Conservation (phyloP, 2,888 invertebrate species). For the Euzetes globulus region DNA sequence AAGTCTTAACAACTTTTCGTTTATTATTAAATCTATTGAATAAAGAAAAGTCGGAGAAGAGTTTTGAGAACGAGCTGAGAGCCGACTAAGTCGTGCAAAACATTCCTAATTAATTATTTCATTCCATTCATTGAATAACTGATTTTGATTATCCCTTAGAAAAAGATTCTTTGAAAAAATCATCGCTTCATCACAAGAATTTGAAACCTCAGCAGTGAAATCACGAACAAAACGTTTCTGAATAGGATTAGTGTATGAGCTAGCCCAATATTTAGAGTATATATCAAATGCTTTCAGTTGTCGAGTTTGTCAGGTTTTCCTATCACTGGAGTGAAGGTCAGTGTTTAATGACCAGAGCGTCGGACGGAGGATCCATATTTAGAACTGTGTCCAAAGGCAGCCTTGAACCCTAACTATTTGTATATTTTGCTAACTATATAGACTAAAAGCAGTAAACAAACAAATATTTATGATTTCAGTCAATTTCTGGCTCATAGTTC, state of each 20-base stretch:
- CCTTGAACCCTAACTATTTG: constrained; percentile 26
- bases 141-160: not conserved
- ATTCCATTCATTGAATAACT: not conserved
- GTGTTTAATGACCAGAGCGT: not conserved
- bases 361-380: not conserved
- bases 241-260: too few species aligned
- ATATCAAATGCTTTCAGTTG: too few species aligned
- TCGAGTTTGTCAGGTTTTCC: not conserved
- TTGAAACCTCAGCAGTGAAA: not conserved
- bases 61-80: not conserved
- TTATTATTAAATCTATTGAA: constrained; percentile 4
- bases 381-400: not conserved
- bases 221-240: too few species aligned
- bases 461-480: constrained; percentile 18
- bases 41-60: not conserved
- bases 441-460: constrained; percentile 5
- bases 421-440: constrained; percentile 25
- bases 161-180: not conserved
- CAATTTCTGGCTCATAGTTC: constrained; percentile 11
- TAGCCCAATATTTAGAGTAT: too few species aligned
- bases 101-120: constrained; percentile 14
- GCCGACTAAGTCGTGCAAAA: not conserved
- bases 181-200: not conserved
- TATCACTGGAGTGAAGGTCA: constrained; percentile 11
- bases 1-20: constrained; percentile 11